Percentiles rank a stretch among this genome's conserved stretches.
Evolutionary conservation across 2,888 invertebrate genomes (phyloP).

Genomic region (Leptura quadrifasciata): DNA sequence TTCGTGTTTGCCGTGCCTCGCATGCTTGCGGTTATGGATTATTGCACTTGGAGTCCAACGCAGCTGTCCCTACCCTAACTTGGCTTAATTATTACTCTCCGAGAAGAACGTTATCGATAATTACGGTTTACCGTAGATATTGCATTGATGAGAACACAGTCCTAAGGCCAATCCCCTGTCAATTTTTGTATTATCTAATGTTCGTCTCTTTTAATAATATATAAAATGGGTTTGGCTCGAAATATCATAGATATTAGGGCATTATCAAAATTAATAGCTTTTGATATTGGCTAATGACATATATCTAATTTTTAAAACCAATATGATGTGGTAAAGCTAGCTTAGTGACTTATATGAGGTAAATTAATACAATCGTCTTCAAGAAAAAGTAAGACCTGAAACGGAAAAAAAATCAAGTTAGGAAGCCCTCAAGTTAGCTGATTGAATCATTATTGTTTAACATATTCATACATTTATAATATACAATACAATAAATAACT

Average conservation of each 20-base stretch:
- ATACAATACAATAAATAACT: too few relatives aligned
- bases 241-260: not conserved
- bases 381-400: too few relatives aligned
- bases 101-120: conserved; percentile 41
- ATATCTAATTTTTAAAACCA: not conserved
- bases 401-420: too few relatives aligned
- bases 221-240: not conserved
- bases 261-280: conserved; percentile 3
- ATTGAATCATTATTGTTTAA: too few relatives aligned
- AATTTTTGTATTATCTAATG: conserved; percentile 8
- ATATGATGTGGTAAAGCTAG: not conserved
- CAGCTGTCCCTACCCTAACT: conserved; percentile 43
- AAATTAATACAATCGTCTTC: not conserved
- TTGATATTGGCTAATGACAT: not conserved
- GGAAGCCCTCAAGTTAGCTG: too few relatives aligned
- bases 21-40: conserved; percentile 61
- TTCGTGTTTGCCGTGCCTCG: conserved; percentile 49
- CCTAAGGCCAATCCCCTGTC: not conserved
- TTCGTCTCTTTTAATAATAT: not conserved
- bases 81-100: conserved; percentile 46
- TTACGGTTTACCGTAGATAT: conserved; percentile 40
- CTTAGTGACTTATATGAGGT: not conserved
- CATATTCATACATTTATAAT: too few relatives aligned
- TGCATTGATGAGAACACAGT: conserved; percentile 22
- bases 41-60: conserved; percentile 50